A percentile compares a stretch with the other conserved stretches of the same genome.
Conservation (phyloP, 2,113 vertebrate species). For the Mirounga angustirostris region DNA sequence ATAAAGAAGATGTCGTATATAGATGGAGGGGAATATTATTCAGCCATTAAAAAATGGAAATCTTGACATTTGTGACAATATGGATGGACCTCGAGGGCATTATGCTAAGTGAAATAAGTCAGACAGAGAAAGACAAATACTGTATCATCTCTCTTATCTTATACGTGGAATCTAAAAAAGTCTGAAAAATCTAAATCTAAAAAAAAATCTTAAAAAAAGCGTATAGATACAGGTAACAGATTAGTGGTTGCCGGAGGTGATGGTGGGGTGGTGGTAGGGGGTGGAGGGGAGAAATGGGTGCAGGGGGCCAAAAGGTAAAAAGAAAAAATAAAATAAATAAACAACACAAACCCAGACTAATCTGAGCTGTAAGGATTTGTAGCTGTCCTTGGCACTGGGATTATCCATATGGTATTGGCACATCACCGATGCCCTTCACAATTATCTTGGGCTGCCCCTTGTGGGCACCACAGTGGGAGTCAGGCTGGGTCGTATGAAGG, state of each 20-base stretch:
- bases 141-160: neutral
- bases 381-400: neutral
- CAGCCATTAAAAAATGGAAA: neutral
- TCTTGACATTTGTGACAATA: neutral
- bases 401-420: fast-evolving
- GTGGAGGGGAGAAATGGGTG: neutral
- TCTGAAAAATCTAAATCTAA: too few relatives aligned
- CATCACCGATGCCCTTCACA: neutral
- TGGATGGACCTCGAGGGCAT: neutral
- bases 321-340: neutral
- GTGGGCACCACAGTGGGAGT: fast-evolving
- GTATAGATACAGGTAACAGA: neutral
- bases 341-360: too few relatives aligned
- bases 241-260: neutral
- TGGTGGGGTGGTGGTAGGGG: neutral
- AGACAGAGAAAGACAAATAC: neutral
- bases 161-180: neutral
- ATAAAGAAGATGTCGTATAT: neutral
- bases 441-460: neutral
- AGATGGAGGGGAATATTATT: neutral
- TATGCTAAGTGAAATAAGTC: neutral
- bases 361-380: neutral
- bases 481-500: neutral
- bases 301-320: neutral
- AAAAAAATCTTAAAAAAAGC: too few relatives aligned